A percentile compares a stretch with the other conserved stretches of the same genome.
phyloP scores from a whole-genome alignment of 2,113 vertebrate species.

The Daboia siamensis region DNA sequence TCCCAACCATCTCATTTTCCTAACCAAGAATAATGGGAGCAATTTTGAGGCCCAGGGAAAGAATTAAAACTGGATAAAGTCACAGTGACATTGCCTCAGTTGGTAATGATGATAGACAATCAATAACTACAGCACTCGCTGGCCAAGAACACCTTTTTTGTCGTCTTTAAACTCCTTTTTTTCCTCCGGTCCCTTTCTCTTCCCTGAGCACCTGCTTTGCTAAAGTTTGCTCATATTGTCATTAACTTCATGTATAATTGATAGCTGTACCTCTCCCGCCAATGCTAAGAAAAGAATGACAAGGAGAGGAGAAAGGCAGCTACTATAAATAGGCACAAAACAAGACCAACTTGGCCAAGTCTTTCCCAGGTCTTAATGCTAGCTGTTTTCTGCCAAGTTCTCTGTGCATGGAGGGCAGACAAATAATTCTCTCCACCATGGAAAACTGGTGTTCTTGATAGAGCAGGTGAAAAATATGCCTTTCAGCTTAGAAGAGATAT shows the following conservation, averaged over 20 bases:
- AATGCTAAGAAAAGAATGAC: constrained; percentile 73
- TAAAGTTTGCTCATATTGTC: constrained; percentile 63
- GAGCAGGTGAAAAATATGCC: constrained; percentile 53
- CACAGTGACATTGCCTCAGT: constrained; percentile 32
- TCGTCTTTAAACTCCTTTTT: constrained; percentile 4
- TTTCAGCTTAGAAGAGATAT: fast-evolving
- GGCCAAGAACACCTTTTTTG: constrained; percentile 26
- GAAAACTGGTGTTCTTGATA: constrained; percentile 47
- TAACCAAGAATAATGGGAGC: constrained; percentile 50
- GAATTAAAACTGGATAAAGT: background rate
- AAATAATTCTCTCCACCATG: constrained; percentile 43
- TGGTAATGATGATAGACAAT: constrained; percentile 53
- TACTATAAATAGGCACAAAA: constrained; percentile 76
- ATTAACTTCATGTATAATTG: constrained; percentile 74
- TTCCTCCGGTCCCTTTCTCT: constrained; percentile 1
- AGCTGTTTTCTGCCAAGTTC: constrained; percentile 47
- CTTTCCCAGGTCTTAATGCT: constrained; percentile 61
- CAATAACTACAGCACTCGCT: constrained; percentile 25
- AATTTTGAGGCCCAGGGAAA: constrained; percentile 27
- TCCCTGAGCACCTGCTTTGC: constrained; percentile 64
- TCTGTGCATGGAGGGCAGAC: constrained; percentile 14
- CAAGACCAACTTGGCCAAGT: constrained; percentile 67
- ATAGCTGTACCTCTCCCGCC: constrained; percentile 63
- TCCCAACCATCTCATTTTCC: constrained; percentile 4
- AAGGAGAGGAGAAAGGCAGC: constrained; percentile 66